phyloP scores from a whole-genome alignment of 1,140 invertebrate genomes.

The Manduca sexta region DNA sequence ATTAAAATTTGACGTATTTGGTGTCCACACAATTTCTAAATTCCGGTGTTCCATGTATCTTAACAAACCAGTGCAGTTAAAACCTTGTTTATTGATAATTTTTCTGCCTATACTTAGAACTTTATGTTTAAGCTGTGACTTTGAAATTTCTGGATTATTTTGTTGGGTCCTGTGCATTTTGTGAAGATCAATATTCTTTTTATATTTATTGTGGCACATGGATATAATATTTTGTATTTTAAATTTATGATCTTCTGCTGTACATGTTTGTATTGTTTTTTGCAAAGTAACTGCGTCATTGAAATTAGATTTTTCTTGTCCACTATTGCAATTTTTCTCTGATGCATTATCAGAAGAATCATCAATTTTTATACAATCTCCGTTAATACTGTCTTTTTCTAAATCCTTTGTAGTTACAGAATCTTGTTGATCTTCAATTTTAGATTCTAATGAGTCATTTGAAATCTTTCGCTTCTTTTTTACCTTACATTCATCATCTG shows the following conservation, averaged over 20 bases:
- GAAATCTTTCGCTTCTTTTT: conserved; percentile 23
- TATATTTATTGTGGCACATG: conserved; percentile 1
- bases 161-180: conserved; percentile 8
- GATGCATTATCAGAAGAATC: conserved; percentile 33
- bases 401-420: too few relatives aligned
- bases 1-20: conserved; percentile 9
- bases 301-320: not conserved
- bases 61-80: conserved; percentile 46
- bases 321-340: conserved; percentile 1
- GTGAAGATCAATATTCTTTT: not conserved
- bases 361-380: conserved; percentile 41
- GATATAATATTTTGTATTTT: conserved; percentile 13
- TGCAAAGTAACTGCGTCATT: not conserved
- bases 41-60: conserved; percentile 50
- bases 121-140: conserved; percentile 44
- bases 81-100: conserved; percentile 36
- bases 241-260: too few relatives aligned
- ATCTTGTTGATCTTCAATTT: not conserved
- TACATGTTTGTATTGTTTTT: conserved; percentile 1
- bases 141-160: conserved; percentile 8
- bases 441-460: conserved; percentile 41
- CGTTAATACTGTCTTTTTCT: conserved; percentile 6
- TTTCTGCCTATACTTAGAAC: conserved; percentile 54
- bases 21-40: conserved; percentile 42
- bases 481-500: not conserved